Base-by-base conservation (phyloP, 2,113 vertebrate genomes). In the Sturnus vulgaris region DNA sequence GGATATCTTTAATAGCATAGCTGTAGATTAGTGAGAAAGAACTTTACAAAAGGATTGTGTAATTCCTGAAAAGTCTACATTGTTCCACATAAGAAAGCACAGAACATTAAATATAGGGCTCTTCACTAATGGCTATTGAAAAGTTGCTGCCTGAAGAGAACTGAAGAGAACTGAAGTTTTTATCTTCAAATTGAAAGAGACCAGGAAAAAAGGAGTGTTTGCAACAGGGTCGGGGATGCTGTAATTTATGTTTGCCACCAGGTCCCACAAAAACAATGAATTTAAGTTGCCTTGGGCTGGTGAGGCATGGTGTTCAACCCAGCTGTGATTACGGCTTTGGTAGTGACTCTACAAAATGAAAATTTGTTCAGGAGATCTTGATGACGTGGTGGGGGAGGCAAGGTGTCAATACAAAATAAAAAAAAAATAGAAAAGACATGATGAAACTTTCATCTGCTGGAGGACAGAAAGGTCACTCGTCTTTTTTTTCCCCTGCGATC, bases 61-160 rank as follows among this genome's bases (percentile, higher is more conserved):
- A 91, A 90, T 90, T 94, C 50, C 82, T 88, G 50, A 82, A 76
- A 92, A 93, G 77, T 88, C 78, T 86, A 87, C 81, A 92, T 94
- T 86, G n/a, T 87, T 86, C 50, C 42, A 76, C 79, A 78, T 70
- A 82, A 96, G 93, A 96, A 96, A 84, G 60, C 86, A 93, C 40
- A 93, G 81, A 92, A 85, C 57, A 30, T 93, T 94, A 96, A 97
- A 97, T 92, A 69, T 5, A 90, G 85, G 83, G 82, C 73, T 92
- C 96, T 92, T 96, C 91, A 93, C 39, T 82, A 80, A 83, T 91
- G 79, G 86, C 93, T 94, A 87, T 76, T 96, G 95, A 96, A 95
- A 97, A 98, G 92, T 89, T 86, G 92, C 63, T 91, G 89, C 82
- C 85, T 93, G 61, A 81, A 94, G 78, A 96, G 71, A 95, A 60